phyloP scores from a whole-genome alignment of 1,140 invertebrate species.

The Pseudoatta argentina region DNA sequence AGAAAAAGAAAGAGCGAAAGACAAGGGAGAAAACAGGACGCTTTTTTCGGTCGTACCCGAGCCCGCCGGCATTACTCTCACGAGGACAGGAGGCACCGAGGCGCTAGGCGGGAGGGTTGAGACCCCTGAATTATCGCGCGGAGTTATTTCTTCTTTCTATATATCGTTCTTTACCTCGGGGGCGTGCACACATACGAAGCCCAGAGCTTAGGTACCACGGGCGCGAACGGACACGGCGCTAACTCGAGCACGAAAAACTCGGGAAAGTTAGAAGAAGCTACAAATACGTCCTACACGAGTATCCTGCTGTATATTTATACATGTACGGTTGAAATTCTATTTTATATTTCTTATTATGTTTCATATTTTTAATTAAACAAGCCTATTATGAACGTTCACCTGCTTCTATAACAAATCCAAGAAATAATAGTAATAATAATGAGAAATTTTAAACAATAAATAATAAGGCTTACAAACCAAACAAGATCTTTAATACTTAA shows the following conservation, averaged over 20 bases:
- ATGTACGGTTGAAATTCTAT: neutral
- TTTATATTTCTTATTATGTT: neutral
- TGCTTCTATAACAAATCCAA: neutral
- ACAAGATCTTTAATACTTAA: too few relatives aligned
- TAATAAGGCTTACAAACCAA: too few relatives aligned
- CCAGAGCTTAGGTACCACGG: slow-evolving; percentile 19
- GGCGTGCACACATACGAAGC: slow-evolving; percentile 20
- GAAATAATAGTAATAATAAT: neutral
- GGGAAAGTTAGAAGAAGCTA: neutral
- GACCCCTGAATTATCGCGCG: slow-evolving; percentile 75
- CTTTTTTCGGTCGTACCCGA: slow-evolving; percentile 34
- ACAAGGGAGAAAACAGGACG: slow-evolving; percentile 48
- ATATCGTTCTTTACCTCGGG: slow-evolving; percentile 53
- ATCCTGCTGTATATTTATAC: neutral
- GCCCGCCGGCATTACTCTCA: slow-evolving; percentile 48
- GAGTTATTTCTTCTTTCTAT: slow-evolving; percentile 74
- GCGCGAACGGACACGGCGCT: neutral
- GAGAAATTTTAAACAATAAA: too few relatives aligned
- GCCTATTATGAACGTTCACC: too few relatives aligned
- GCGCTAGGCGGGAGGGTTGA: slow-evolving; percentile 52
- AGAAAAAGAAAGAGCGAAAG: slow-evolving; percentile 29
- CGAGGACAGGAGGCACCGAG: slow-evolving; percentile 59
- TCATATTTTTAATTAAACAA: neutral
- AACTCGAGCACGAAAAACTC: slow-evolving; percentile 9
- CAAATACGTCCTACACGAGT: neutral